Evolutionary conservation across 2,888 invertebrate species (phyloP).

Genomic region (Macrosoma leucophasiata): DNA sequence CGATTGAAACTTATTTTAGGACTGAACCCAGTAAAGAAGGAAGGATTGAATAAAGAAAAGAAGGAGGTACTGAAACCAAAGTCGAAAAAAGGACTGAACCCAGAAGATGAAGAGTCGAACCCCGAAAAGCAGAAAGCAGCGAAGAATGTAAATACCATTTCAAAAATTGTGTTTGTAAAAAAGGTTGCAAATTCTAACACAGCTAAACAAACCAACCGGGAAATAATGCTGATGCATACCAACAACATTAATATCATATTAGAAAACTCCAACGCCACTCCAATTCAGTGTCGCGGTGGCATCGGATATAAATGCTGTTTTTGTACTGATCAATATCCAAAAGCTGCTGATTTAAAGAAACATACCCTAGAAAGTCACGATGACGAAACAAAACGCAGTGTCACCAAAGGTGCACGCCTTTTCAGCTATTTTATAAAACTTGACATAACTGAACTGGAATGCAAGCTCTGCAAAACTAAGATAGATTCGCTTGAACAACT

Average conservation of each 20-base stretch:
- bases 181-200: neutral
- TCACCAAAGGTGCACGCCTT: conserved; percentile 33
- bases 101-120: conserved; percentile 22
- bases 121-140: neutral
- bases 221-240: neutral
- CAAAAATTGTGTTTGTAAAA: neutral
- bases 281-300: conserved; percentile 36
- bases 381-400: conserved; percentile 28
- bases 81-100: too few species aligned
- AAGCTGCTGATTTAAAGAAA: conserved; percentile 36
- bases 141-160: conserved; percentile 1
- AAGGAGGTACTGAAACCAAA: too few species aligned
- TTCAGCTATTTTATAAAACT: conserved; percentile 21
- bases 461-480: neutral
- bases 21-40: too few species aligned
- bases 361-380: conserved; percentile 35
- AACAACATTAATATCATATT: conserved; percentile 31
- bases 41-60: too few species aligned
- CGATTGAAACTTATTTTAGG: too few species aligned
- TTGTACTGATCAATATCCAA: conserved; percentile 32
- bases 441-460: conserved; percentile 25
- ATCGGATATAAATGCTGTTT: conserved; percentile 42
- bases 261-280: conserved; percentile 43
- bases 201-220: too few species aligned
- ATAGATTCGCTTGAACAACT: neutral